Conservation (phyloP, 2,113 vertebrate genomes). For the Rhynchomys soricoides region DNA sequence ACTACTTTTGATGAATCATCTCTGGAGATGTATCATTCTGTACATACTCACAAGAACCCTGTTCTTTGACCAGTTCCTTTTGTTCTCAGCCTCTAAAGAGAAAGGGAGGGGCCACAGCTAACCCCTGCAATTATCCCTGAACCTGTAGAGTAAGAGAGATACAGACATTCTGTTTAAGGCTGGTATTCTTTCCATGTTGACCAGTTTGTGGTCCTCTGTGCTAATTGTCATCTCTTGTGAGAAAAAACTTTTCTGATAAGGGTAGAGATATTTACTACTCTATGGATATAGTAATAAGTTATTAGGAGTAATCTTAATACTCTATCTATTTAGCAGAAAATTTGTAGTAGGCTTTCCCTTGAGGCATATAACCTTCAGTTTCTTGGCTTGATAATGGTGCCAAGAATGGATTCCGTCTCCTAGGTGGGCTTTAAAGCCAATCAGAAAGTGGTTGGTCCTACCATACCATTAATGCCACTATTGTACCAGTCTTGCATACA, state of each 20-base stretch:
- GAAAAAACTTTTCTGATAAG: not conserved
- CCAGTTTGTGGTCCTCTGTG: not conserved
- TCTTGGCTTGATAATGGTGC: not conserved
- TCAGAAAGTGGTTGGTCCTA: not conserved
- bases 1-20: no score
- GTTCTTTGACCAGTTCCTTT: no score
- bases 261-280: not conserved
- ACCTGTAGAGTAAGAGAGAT: not conserved
- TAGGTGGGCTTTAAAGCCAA: not conserved
- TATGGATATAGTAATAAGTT: not conserved
- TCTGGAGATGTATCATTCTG: no score
- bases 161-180: not conserved
- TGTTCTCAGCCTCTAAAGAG: no score
- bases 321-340: not conserved
- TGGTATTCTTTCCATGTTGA: not conserved
- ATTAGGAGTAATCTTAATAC: not conserved
- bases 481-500: not conserved
- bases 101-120: no score
- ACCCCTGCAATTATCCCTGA: not conserved
- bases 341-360: not conserved
- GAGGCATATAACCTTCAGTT: not conserved
- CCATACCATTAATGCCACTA: not conserved
- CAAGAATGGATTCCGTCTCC: not conserved
- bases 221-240: not conserved
- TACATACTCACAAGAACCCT: no score